Conservation (phyloP, 2,888 invertebrate genomes). For the Volucella inanis region DNA sequence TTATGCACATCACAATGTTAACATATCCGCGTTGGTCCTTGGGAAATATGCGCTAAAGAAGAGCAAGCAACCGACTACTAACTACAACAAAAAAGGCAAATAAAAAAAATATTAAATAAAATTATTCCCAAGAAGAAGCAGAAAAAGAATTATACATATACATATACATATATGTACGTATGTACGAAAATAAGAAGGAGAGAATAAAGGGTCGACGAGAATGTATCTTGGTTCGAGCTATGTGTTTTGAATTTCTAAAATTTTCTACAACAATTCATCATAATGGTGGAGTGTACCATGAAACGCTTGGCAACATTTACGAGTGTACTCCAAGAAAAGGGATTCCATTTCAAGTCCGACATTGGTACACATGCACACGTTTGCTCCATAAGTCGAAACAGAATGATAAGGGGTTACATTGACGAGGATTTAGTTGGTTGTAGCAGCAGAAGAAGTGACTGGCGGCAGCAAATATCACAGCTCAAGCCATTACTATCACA, state of each 20-base stretch:
- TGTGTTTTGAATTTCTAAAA: slow-evolving; percentile 71
- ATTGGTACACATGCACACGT: neutral
- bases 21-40: slow-evolving; percentile 35
- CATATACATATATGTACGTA: too few species aligned
- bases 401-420: slow-evolving; percentile 34
- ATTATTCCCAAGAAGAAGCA: too few species aligned
- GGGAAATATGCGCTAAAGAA: slow-evolving; percentile 28
- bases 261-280: slow-evolving; percentile 52
- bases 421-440: too few species aligned
- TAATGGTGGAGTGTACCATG: slow-evolving; percentile 43
- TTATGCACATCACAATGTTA: slow-evolving; percentile 59
- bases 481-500: too few species aligned
- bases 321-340: slow-evolving; percentile 36
- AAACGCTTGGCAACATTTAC: slow-evolving; percentile 53
- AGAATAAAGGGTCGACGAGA: neutral
- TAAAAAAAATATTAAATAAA: too few species aligned
- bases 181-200: too few species aligned
- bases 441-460: too few species aligned
- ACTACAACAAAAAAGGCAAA: too few species aligned
- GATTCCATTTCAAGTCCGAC: slow-evolving; percentile 10
- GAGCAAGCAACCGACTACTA: neutral
- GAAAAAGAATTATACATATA: too few species aligned
- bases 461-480: too few species aligned
- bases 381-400: neutral
- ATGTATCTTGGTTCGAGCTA: slow-evolving; percentile 11